Evolutionary conservation across 2,113 vertebrate species (phyloP), one percentile per base, ranked within the genome.

Genomic region (Burhinus bistriatus): DNA sequence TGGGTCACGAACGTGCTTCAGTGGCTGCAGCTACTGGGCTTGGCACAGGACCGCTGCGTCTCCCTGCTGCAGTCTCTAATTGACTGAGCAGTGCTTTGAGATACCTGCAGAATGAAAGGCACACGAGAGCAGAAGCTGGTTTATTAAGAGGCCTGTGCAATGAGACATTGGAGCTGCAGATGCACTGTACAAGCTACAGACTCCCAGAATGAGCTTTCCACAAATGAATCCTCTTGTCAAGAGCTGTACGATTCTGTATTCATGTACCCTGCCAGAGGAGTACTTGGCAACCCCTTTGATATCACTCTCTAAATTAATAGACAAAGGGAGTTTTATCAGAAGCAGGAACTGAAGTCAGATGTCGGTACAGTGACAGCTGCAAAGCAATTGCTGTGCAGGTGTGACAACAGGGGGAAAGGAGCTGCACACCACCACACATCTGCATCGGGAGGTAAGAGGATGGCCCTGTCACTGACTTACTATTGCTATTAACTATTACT

Each of bases 251-350:
- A 86, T 66, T 73, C 93, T 66, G 86, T 72, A 94, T 94, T 93
- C 93, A 75, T 81, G 93, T 92, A 97, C 55, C 91, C 94, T 96
- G 94, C 88, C 95, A 95, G 90, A 96, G 95, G 40, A 87, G 95
- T 76, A 93, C 94, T 97, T 97, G 96, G 96, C 94, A 97, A 95
- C 87, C 85, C 95, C 94, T 96, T 92, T 95, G 94, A 97, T 96
- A 94, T 88, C 55, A 1, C 88, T 96, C 94, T 96, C 73, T 95
- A 97, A 97, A 97, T 97, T 97, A 97, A 95, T 55, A 95, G 76
- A 93, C 79, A 97, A 94, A 94, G 91, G 71, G 95, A 84, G 93
- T 89, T 96, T 87, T 97, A 95, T 90, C 88, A 97, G 92, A 96
- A 96, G 71, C 91, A 97, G 93, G 89, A 97, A 95, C 87, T 88